A percentile compares a stretch with the other conserved stretches of the same genome.
These are phyloP conservation scores for Monopterus albus DNA, from an alignment of 2,113 vertebrate genomes.

Conservation along the genomic window DNA sequence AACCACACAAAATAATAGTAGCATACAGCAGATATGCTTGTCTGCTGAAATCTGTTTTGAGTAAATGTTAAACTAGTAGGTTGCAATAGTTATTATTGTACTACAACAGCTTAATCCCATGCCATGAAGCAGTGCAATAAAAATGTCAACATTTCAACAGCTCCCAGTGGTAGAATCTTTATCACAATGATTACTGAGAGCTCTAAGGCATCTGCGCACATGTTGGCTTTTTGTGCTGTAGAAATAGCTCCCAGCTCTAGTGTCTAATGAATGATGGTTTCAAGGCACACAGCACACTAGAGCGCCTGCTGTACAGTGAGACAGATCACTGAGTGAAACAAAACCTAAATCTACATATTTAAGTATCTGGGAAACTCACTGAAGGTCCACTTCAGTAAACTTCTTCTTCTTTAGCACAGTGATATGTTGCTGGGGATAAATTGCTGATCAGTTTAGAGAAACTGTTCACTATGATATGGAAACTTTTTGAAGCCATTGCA, in stretches of 20 bases:
- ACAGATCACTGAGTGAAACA: constrained; percentile 35
- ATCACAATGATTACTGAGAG: constrained; percentile 54
- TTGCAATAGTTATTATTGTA: constrained; percentile 13
- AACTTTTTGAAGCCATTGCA: constrained; percentile 1
- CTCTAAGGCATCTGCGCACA: constrained; percentile 54
- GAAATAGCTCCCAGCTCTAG: constrained; percentile 46
- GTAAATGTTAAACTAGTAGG: constrained; percentile 16
- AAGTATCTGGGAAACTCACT: constrained; percentile 12
- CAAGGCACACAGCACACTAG: constrained; percentile 14
- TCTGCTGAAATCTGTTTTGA: constrained; percentile 8
- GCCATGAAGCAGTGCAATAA: constrained; percentile 38
- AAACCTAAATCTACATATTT: constrained; percentile 36
- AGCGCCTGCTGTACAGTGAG: constrained; percentile 33
- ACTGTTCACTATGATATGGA: constrained; percentile 14
- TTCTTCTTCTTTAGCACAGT: neutral
- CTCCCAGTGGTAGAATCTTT: constrained; percentile 47
- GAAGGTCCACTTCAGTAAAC: constrained; percentile 1
- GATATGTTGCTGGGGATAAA: constrained; percentile 19
- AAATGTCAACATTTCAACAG: constrained; percentile 51
- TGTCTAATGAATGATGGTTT: constrained; percentile 45
- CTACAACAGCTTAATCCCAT: constrained; percentile 24
- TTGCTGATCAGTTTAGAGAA: constrained; percentile 9
- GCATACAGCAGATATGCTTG: no score
- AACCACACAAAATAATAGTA: no score
- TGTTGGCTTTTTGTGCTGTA: constrained; percentile 43